Base-by-base conservation (phyloP, 2,113 vertebrate species). In the Lasiurus borealis region DNA sequence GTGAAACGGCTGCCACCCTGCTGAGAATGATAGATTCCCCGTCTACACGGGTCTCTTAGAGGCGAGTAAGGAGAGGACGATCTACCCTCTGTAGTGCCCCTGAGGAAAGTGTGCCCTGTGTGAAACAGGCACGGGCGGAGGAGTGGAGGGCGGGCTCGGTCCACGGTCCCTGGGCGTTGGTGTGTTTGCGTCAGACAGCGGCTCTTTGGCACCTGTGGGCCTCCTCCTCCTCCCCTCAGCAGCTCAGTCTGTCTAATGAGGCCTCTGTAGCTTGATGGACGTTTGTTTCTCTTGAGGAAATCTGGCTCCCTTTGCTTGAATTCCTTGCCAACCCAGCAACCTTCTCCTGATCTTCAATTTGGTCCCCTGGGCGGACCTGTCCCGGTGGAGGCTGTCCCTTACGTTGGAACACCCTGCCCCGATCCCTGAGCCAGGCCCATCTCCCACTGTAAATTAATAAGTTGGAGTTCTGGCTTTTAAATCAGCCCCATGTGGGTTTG, bases 301-400 rank as follows among this genome's bases (percentile, higher is more conserved):
- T 25, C 36, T 40, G 68, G 18, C 66, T 86, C 93, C 71, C 36
- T 23, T n/a, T 78, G 91, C 62, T 88, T 88, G 77, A 36, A 64
- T 48, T 80, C 90, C 90, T 85, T 75, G 85, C 69, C 85, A 69
- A 52, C 69, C 50, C 80, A 78, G 88, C 88, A 95, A 75, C 69
- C 75, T 64, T 83, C 80, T 64, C 83, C 76, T 93, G 69, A 50
- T 88, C 73, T 95, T 95, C 96, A 95, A 96, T 97, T 96, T 94
- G 88, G 77, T 86, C 94, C 50, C 83, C 4, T 0, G 50, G 23
- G 50, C 72, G 14, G 91, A 10, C 50, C 46, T 54, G 54, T 52
- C 36, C 78, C 96, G 14, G 2, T 44, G 50, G 36, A 18, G 57
- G 3, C 29, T 10, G 5, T 52, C 23, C 46, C 64, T 92, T 91